Base-by-base conservation (phyloP, 2,888 invertebrate genomes). In the Amaurobius ferox region DNA sequence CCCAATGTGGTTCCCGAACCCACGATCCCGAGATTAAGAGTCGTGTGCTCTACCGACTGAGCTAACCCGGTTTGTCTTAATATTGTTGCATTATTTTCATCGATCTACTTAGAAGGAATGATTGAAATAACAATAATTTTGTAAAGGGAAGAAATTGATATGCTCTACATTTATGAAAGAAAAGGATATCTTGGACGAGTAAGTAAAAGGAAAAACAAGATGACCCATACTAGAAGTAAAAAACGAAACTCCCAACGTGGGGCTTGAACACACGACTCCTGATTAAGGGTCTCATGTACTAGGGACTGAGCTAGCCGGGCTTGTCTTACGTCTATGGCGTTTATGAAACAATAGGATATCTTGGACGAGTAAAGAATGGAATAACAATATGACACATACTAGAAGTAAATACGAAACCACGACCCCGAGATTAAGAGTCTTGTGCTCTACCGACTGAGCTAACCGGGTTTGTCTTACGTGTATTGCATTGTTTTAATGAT, bases 351-450 rank as follows among this genome's bases (percentile, higher is more conserved):
- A 1, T 16, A 44, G 13, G 40, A 7, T 7, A 39, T n/a, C 16
- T 16, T 5, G 5, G 35, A 35, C 11, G n/a, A n/a, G 5, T 35
- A 35, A 48, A 19, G 16, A 48, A n/a, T 5, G 23, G 23, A n/a
- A n/a, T 5, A 16, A 5, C 16, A 6, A 48, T n/a, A 3, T n/a
- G n/a, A n/a, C 5, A 6, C 48, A 6, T 9, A 48, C 48, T 6
- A 9, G 48, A n/a, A n/a, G 48, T n/a, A 9, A n/a, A n/a, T n/a
- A n/a, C 48, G 48, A 48, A 48, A 6, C 48, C 68, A 68, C 68
- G 68, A 68, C 39, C 35, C 39, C 40, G 40, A 68, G 68, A 68
- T 35, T 68, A 68, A 68, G 68, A 68, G 68, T 68, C 68, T 68
- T 39, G 68, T 48, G 48, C 48, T 48, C 48, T 48, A 48, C 48